These are phyloP conservation scores for Aleiodes alternator DNA, from an alignment of 2,888 invertebrate species.

Conservation along the genomic window DNA sequence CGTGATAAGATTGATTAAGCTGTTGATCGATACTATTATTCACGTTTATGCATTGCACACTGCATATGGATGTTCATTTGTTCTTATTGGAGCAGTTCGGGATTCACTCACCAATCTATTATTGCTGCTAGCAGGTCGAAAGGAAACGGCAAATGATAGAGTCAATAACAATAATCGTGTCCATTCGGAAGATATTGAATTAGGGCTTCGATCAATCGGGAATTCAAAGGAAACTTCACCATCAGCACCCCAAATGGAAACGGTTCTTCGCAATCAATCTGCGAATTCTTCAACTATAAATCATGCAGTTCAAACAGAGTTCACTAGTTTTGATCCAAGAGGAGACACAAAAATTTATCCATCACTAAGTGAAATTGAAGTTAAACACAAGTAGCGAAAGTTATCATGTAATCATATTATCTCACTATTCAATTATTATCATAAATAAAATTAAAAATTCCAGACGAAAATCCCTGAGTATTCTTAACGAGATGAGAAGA, in stretches of 20 bases:
- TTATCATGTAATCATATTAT: not conserved
- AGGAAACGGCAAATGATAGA: not conserved
- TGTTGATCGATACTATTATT: not conserved
- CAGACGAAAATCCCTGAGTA: constrained; percentile 17
- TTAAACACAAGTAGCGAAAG: not conserved
- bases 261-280: not conserved
- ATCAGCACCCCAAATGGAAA: too few relatives aligned
- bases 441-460: not conserved
- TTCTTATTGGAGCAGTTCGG: constrained; percentile 23
- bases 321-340: too few relatives aligned
- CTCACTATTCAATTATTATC: too few relatives aligned
- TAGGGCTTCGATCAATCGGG: too few relatives aligned
- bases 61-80: constrained; percentile 25
- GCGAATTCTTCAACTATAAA: not conserved
- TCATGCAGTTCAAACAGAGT: too few relatives aligned
- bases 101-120: constrained; percentile 34
- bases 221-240: too few relatives aligned
- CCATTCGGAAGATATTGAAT: too few relatives aligned
- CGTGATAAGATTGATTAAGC: not conserved
- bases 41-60: constrained; percentile 6
- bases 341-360: not conserved
- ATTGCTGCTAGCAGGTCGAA: not conserved
- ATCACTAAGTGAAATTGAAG: not conserved
- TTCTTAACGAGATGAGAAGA: not conserved
- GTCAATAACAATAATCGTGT: too few relatives aligned